Base-by-base conservation (phyloP, 2,797 vertebrate genomes). In the Rhadinocentrus ornatus region DNA sequence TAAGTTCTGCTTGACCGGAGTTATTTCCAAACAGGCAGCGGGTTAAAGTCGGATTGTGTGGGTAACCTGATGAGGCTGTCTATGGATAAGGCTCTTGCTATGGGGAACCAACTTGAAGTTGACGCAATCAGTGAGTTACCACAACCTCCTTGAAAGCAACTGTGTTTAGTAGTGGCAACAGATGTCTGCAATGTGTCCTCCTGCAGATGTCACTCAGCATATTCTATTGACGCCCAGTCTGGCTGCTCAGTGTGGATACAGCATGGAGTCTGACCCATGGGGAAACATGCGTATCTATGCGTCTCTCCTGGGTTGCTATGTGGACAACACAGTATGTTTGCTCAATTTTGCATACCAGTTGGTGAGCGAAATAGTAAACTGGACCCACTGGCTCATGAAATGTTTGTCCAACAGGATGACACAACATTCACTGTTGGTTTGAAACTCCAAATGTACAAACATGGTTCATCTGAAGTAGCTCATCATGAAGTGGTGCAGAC, bases 191-290 rank as follows among this genome's bases (percentile, higher is more conserved):
- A 52, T 67, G 27, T 63, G 4, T 29, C 27, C 0, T 50, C 0
- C 22, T 60, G 3, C 73, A 95, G 95, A 94, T 92, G 93, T 91
- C 35, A 86, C 85, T 15, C 54, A 83, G 24, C 64, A 55, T 3
- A 34, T 89, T 8, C 29, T 66, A 11, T 46, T 95, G 29, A 93
- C 94, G 0, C 86, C 89, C 5, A 71, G 39, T 18, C 26, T 94
- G 84, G 95, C 96, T 82, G 87, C 91, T 11, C 92, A 91, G 78
- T 96, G 96, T 89, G 96, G 96, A 1, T 96, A 95, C 70, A 92
- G 91, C 46, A 79, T 95, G 80, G 86, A 89, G 24, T 91, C 93
- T 26, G 93, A 94, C 78, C 89, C 73, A 0, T 92, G 91, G 94
- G 93, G 93, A 0, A 94, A 91, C 66, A 80, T 93, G 0, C 91